Percentiles rank a stretch among this genome's conserved stretches.
These are phyloP conservation scores for Leucoma salicis DNA, from an alignment of 2,888 invertebrate genomes.

Conservation along the genomic window DNA sequence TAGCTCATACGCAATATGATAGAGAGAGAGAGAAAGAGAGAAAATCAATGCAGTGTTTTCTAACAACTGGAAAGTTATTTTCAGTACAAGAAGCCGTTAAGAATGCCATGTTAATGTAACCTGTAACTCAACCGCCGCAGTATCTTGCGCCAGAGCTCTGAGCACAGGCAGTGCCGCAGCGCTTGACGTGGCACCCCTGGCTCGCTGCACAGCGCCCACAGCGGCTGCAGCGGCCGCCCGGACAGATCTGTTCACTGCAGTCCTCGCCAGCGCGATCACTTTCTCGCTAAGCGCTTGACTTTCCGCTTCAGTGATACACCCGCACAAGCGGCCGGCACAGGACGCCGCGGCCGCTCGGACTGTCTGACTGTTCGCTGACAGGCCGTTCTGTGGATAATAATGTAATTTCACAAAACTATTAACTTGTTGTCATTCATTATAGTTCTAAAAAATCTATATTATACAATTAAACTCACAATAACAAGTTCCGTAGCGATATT, in stretches of 20 bases:
- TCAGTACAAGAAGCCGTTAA: too few species aligned
- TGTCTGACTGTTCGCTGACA: conserved; percentile 88
- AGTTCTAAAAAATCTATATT: background rate
- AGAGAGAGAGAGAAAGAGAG: too few species aligned
- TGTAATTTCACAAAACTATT: too few species aligned
- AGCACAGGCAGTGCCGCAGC: conserved; percentile 98
- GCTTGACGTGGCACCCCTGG: conserved; percentile 97
- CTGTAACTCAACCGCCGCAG: conserved; percentile 96
- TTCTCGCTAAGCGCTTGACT: conserved; percentile 62
- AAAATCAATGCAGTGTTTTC: too few species aligned
- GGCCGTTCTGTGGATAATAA: conserved; percentile 76
- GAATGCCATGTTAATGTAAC: too few species aligned
- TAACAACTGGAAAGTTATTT: too few species aligned
- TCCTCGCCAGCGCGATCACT: conserved; percentile 55
- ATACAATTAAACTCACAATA: conserved; percentile 78
- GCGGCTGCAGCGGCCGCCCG: conserved; percentile 84
- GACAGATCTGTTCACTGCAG: conserved; percentile 43
- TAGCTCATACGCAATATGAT: too few species aligned
- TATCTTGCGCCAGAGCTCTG: conserved; percentile 96
- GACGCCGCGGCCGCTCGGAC: conserved; percentile 97
- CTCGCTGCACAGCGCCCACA: conserved; percentile 97
- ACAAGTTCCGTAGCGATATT: conserved; percentile 91
- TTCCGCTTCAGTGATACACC: conserved; percentile 58
- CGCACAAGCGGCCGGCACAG: conserved; percentile 92
- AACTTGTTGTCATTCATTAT: too few species aligned